These are phyloP conservation scores for Antheraea yamamai DNA, from an alignment of 2,888 invertebrate species.

Conservation along the genomic window DNA sequence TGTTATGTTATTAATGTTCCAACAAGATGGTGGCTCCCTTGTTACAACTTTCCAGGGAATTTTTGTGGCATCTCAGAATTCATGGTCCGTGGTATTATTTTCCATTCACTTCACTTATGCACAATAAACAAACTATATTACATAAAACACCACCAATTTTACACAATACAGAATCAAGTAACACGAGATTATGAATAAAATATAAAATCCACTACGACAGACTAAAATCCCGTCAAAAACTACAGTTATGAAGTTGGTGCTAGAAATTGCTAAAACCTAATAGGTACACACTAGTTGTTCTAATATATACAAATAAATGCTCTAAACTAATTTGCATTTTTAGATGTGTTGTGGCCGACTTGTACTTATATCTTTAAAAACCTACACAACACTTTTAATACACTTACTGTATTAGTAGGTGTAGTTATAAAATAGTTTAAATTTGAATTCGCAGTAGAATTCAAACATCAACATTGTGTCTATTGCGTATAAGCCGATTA, in stretches of 20 bases:
- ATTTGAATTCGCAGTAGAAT: conserved; percentile 27
- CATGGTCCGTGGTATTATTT: too few species aligned
- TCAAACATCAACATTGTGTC: conserved; percentile 36
- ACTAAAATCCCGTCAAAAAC: too few species aligned
- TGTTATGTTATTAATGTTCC: too few species aligned
- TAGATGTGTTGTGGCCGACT: background rate
- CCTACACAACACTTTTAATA: background rate
- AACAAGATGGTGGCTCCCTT: too few species aligned
- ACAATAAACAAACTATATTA: too few species aligned
- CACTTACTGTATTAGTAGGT: background rate
- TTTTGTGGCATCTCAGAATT: too few species aligned
- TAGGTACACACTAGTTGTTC: background rate
- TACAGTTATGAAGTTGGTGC: background rate
- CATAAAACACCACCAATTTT: too few species aligned
- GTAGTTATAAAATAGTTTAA: conserved; percentile 21
- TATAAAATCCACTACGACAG: too few species aligned
- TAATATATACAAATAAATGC: background rate
- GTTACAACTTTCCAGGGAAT: too few species aligned
- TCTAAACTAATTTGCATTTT: background rate
- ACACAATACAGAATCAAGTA: too few species aligned
- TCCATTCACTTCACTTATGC: too few species aligned
- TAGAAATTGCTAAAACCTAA: background rate
- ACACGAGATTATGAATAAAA: too few species aligned
- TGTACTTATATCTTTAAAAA: background rate
- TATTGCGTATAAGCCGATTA: conserved; percentile 47